Conservation (phyloP, 2,113 vertebrate genomes). For the Nesogale talazaci region DNA sequence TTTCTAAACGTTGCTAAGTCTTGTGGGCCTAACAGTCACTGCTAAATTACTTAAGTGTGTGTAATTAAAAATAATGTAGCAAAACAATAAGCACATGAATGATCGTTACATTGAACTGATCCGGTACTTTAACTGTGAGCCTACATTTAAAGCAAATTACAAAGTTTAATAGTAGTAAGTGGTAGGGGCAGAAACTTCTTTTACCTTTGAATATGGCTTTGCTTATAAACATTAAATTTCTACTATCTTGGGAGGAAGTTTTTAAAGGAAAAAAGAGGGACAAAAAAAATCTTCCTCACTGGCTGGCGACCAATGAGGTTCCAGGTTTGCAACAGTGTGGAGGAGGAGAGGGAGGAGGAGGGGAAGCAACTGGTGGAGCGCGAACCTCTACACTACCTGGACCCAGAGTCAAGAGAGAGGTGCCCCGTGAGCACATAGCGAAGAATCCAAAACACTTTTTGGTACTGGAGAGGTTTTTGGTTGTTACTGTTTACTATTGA, state of each 20-base stretch:
- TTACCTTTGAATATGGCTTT: slow-evolving; percentile 30
- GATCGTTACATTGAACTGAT: not conserved
- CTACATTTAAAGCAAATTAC: slow-evolving; percentile 31
- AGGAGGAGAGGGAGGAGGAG: not conserved
- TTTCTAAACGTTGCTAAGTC: slow-evolving; percentile 21
- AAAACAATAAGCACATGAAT: not conserved
- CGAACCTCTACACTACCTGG: no score
- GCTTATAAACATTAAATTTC: slow-evolving; percentile 42
- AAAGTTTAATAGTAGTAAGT: not conserved
- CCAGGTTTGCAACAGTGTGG: not conserved
- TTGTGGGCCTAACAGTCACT: not conserved
- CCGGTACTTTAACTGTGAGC: slow-evolving; percentile 24
- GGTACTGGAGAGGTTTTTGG: not conserved
- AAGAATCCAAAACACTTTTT: slow-evolving; percentile 1
- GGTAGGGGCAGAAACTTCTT: slow-evolving; percentile 28
- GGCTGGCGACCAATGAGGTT: not conserved
- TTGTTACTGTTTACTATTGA: not conserved
- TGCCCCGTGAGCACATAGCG: not conserved
- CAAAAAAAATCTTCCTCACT: not conserved
- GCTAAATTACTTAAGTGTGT: slow-evolving; percentile 35
- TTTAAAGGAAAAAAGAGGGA: not conserved
- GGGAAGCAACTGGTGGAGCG: not conserved
- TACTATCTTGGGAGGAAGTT: not conserved
- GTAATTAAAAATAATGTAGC: slow-evolving; percentile 17
- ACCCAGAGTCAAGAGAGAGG: not conserved